Evolutionary conservation across 2,797 vertebrate genomes (phyloP), one percentile per base, ranked within the genome.

Genomic region (Phalanger gymnotis): DNA sequence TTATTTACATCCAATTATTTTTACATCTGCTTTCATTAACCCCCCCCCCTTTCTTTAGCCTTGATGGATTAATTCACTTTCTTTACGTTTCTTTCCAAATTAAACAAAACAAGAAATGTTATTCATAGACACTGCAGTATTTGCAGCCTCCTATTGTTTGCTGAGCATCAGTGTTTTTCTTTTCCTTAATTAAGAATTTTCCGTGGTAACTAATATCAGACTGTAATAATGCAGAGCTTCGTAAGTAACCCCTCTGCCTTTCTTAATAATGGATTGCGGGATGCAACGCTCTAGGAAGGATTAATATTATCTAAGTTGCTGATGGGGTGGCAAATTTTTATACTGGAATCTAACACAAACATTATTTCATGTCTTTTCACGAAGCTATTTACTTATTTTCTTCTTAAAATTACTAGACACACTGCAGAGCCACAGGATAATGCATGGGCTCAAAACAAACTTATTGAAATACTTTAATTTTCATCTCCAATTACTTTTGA

Each of bases 401-500:
- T 52, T 57, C 91, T 94, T 92, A 54, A 95, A 91, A 90, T 93
- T 53, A 34, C 0, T 11, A 92, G 27, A 54, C 3, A 90, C 30
- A 90, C 91, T 61, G 0, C 90, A 25, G 53, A 52, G 54, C n/a
- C 90, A 94, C 27, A 91, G 58, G 92, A 40, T 52, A 30, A 81
- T 81, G 47, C 10, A 66, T 7, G 57, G 28, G 90, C 55, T 87
- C 47, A 92, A 92, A 92, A 87, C 2, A 2, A 73, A 54, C 92
- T 95, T 92, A n/a, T 27, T 22, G 31, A 51, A 94, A 89, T 81
- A 96, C 81, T 93, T 87, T 94, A 92, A 92, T 57, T 11, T 92
- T 96, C 54, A 53, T 90, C 66, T 92, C 73, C 53, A 94, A 56
- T 95, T 90, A 73, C 54, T 58, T 57, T 95, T 87, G 87, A 95